Base-by-base conservation (phyloP, 2,888 invertebrate species). In the Harmothoe impar region DNA sequence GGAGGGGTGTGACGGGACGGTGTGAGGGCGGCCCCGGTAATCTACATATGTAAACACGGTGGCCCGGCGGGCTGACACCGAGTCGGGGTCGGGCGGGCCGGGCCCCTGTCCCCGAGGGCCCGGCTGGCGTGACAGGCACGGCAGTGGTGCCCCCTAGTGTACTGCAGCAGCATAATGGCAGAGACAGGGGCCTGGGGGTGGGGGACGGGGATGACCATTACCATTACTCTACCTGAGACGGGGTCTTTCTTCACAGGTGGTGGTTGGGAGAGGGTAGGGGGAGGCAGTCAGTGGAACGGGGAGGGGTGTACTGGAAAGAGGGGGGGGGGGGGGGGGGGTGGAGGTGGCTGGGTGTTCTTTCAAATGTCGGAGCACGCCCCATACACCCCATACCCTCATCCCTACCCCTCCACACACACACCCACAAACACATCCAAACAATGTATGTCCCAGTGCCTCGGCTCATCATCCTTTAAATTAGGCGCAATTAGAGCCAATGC, bases 21-120 rank as follows among this genome's bases (percentile, higher is more conserved):
- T 10, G 81, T 33, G n/a, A 81, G 17, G 81, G 12, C 23, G 77
- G 31, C 10, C n/a, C n/a, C 29, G 31, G 43, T 43, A 81, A 81
- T 81, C 43, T 81, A 81, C 81, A 81, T 81, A 81, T 33, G 81
- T 81, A 81, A 81, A 81, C 81, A 81, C 43, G 43, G 81, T 35
- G 35, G 33, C 81, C 81, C 81, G 43, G 35, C 81, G 43, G 81
- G n/a, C 81, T 35, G 43, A 12, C 72, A 29, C 72, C 33, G 23
- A 33, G 81, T 35, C 43, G 17, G 81, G 81, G 81, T 33, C 33
- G 35, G n/a, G 81, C 35, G 20, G 15, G 23, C 7, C 33, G 81
- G 20, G n/a, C 33, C 17, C 43, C 12, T 12, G 12, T 33, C n/a
- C 35, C 81, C 81, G 17, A 33, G 43, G 81, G 81, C 35, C 35